Evolutionary conservation across 2,113 vertebrate genomes (phyloP).

Genomic region (Pelecanoides urinatrix): DNA sequence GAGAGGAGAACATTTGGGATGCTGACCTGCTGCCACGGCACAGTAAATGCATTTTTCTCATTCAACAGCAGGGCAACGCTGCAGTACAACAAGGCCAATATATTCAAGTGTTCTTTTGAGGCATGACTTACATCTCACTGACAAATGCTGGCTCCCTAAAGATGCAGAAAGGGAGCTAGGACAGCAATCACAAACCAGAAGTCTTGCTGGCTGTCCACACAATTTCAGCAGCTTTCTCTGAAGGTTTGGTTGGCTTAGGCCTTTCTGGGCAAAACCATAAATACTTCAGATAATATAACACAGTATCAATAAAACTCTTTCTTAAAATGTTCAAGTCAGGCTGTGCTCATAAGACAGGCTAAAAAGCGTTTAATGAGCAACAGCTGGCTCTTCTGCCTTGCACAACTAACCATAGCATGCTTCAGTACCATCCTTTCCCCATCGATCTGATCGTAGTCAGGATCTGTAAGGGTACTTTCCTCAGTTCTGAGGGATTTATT

Average conservation of each 20-base stretch:
- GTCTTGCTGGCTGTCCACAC: not conserved
- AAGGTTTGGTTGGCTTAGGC: not conserved
- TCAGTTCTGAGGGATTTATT: not conserved
- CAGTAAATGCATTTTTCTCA: constrained; percentile 32
- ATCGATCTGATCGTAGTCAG: not conserved
- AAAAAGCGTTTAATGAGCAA: not conserved
- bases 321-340: not conserved
- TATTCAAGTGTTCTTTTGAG: constrained; percentile 11
- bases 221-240: not conserved
- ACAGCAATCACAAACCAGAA: not conserved
- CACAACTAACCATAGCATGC: not conserved
- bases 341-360: not conserved
- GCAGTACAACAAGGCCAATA: not conserved
- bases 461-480: not conserved
- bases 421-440: not conserved
- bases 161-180: not conserved
- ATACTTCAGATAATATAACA: not conserved
- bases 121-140: not conserved
- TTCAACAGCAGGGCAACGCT: constrained; percentile 11
- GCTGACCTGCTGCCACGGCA: constrained; percentile 28
- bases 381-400: not conserved
- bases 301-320: not conserved
- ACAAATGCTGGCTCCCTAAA: not conserved
- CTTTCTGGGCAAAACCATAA: not conserved
- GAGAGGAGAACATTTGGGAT: constrained; percentile 31